Conservation (phyloP, 1,140 invertebrate species). For the Bombus turneri region DNA sequence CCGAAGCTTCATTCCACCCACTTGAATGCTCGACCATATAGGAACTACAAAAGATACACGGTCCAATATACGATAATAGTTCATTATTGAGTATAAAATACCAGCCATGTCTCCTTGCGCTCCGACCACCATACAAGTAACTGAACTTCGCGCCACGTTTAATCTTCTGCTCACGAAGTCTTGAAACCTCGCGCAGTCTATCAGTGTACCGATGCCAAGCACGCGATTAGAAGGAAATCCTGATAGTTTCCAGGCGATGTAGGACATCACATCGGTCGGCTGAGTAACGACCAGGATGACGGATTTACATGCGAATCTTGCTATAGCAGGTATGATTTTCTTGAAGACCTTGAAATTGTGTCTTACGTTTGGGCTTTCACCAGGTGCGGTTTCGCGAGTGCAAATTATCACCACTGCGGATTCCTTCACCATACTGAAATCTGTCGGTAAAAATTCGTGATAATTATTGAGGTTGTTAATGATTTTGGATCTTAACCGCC, state of each 20-base stretch:
- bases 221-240: slow-evolving; percentile 85
- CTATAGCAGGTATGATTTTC: slow-evolving; percentile 84
- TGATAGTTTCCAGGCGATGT: slow-evolving; percentile 87
- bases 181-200: slow-evolving; percentile 86
- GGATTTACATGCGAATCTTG: slow-evolving; percentile 84
- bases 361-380: slow-evolving; percentile 77
- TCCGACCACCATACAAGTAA: slow-evolving; percentile 85
- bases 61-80: not conserved
- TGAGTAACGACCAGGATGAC: slow-evolving; percentile 85
- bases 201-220: slow-evolving; percentile 86
- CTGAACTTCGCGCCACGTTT: slow-evolving; percentile 83
- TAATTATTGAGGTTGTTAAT: too few relatives aligned
- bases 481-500: too few relatives aligned
- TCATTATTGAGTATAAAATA: slow-evolving; percentile 58
- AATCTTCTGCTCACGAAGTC: slow-evolving; percentile 84
- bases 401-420: slow-evolving; percentile 75
- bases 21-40: slow-evolving; percentile 86
- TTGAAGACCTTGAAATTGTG: slow-evolving; percentile 86
- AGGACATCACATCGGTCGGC: slow-evolving; percentile 86
- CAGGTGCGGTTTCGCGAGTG: slow-evolving; percentile 58
- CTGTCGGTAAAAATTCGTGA: slow-evolving; percentile 39
- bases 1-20: slow-evolving; percentile 84
- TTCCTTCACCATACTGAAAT: slow-evolving; percentile 73
- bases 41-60: slow-evolving; percentile 80
- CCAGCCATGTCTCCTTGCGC: slow-evolving; percentile 86